Evolutionary conservation across 2,888 invertebrate genomes (phyloP), one percentile per base, ranked within the genome.

Genomic region (Microctonus brassicae): DNA sequence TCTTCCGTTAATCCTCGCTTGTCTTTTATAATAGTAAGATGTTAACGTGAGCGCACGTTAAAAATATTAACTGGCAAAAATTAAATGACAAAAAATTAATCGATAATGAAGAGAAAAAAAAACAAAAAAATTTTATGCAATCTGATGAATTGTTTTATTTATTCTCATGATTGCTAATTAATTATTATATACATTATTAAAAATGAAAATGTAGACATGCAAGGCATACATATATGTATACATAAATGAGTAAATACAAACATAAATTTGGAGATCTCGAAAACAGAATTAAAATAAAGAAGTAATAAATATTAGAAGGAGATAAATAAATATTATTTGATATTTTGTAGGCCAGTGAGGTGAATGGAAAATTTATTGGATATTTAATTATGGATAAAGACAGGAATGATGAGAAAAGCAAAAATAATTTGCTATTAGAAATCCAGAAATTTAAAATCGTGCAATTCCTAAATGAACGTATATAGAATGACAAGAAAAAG

Each of bases 381-480:
- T n/a, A 47, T 47, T 17, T 47, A 17, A 17, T 47, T 17, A 5
- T n/a, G 6, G 6, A 6, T 7, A n/a, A 20, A 47, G 0, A 17
- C 20, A 20, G 6, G 1, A 47, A 17, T 9, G 17, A 20, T 3
- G 11, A 26, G 9, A n/a, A 42, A n/a, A 60, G 6, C 7, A 24
- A 42, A 39, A 47, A n/a, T n/a, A n/a, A n/a, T n/a, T n/a, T 52
- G 52, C 33, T 63, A 52, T 26, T 17, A 26, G 13, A 17, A 29
- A 29, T 55, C 13, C 33, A n/a, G 64, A 63, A 34, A 26, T 65
- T 33, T 78, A 78, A 76, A 70, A 77, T 75, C 69, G 75, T 76
- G 76, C 77, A 76, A 76, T 78, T 77, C 75, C 73, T 77, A 70
- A n/a, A n/a, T n/a, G n/a, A n/a, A n/a, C n/a, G n/a, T n/a, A n/a